Evolutionary conservation across 2,797 vertebrate species (phyloP), one percentile per base, ranked within the genome.

Genomic region (Hafferia zeledoni): DNA sequence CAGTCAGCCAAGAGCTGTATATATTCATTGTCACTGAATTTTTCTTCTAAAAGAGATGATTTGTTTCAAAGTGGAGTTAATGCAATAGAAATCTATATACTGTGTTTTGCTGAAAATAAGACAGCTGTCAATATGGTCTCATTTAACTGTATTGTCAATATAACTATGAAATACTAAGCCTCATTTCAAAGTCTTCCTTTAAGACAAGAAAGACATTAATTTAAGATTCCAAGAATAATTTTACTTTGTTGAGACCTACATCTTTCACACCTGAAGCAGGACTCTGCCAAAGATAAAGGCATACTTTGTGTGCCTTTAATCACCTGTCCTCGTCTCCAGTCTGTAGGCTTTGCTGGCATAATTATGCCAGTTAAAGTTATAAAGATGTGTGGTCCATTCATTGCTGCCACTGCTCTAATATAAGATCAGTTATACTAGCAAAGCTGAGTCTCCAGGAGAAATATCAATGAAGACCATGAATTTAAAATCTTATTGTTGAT

Each of bases 201-300:
- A 65, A 83, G 35, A 11, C 9, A 46, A 25, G 30, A 63, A 1
- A 1, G 9, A 39, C 2, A 1, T 33, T 10, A 5, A 80, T 91
- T 71, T 63, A 92, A 84, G 67, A 76, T 56, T 93, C 71, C 11
- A 49, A 57, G 19, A 59, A 25, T 77, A 49, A 76, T 70, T 90
- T 90, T 49, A 79, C 9, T 64, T 74, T 82, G 20, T 56, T 11
- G 7, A 90, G 49, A 10, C n/a, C 33, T 76, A 37, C 4, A 13
- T 43, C 59, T 56, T 92, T 82, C 47, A 74, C 33, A 53, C 15
- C 24, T 77, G 17, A 69, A 84, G 49, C 31, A 53, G 44, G 14
- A 37, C 22, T 72, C 25, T 47, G 10, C 15, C 0, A 0, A 87
- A 74, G 33, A 60, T 56, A n/a, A 50, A 82, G 33, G 24, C 14